phyloP scores from a whole-genome alignment of 1,140 invertebrate species.

The Brachionus angularis region DNA sequence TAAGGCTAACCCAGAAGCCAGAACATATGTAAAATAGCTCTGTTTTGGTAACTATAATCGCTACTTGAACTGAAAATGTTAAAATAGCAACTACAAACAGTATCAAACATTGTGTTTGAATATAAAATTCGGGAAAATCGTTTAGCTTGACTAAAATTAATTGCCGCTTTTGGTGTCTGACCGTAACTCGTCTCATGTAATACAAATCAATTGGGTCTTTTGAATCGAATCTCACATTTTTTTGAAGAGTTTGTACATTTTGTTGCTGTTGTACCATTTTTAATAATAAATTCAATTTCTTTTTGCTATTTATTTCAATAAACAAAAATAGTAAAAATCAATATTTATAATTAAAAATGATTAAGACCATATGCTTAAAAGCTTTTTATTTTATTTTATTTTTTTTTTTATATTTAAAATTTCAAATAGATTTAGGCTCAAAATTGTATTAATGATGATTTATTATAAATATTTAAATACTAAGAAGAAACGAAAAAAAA shows the following conservation, averaged over 20 bases:
- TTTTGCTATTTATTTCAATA: not conserved
- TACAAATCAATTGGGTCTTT: not conserved
- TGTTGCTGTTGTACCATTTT: not conserved
- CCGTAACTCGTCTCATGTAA: not conserved
- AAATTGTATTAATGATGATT: too few species aligned
- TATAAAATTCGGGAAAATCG: not conserved
- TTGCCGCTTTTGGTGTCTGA: constrained; percentile 7
- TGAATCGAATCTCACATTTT: too few species aligned
- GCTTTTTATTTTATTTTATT: too few species aligned
- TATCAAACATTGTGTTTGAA: not conserved
- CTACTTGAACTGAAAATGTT: constrained; percentile 1
- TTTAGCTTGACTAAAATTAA: not conserved
- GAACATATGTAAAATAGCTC: not conserved
- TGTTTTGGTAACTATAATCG: constrained; percentile 6
- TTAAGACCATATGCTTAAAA: too few species aligned
- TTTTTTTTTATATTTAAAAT: too few species aligned
- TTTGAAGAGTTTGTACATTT: not conserved
- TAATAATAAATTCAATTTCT: not conserved
- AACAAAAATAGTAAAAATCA: constrained; percentile 35
- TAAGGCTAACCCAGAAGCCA: constrained; percentile 10
- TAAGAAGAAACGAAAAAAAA: too few species aligned
- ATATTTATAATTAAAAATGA: not conserved
- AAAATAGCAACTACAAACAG: not conserved
- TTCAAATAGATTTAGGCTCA: too few species aligned
- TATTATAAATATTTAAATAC: too few species aligned